phyloP scores from a whole-genome alignment of 2,888 invertebrate genomes.

The Mycogona germanica region DNA sequence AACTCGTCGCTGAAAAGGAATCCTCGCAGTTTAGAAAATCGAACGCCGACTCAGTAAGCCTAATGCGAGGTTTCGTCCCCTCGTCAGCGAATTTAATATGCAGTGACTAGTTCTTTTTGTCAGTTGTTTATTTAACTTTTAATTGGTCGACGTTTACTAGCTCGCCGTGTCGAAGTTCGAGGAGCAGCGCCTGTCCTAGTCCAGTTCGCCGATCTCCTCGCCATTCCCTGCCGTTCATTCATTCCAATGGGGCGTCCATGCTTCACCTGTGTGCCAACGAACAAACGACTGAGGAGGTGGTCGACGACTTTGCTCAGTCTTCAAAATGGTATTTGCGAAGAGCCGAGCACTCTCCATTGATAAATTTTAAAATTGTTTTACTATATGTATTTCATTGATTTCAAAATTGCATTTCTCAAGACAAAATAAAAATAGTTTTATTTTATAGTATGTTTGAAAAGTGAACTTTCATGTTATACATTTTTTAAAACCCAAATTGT shows the following conservation, averaged over 20 bases:
- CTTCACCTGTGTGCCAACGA: conserved; percentile 15
- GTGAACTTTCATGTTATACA: too few species aligned
- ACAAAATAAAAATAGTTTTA: too few species aligned
- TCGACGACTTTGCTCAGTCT: not conserved
- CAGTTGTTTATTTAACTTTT: too few species aligned
- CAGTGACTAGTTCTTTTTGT: not conserved
- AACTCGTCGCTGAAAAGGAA: conserved; percentile 78
- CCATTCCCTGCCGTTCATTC: conserved; percentile 14
- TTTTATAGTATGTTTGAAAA: too few species aligned
- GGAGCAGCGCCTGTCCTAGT: conserved; percentile 24
- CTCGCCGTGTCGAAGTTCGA: conserved; percentile 21
- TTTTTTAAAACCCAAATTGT: too few species aligned
- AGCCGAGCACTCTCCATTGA: too few species aligned
- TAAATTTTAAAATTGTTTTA: too few species aligned
- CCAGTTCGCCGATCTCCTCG: conserved; percentile 21
- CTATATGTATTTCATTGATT: too few species aligned
- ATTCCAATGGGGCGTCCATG: conserved; percentile 9
- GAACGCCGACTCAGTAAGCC: conserved; percentile 21
- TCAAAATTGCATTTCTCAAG: too few species aligned
- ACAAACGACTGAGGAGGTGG: conserved; percentile 18
- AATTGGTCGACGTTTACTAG: too few species aligned
- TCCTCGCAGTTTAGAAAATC: conserved; percentile 55
- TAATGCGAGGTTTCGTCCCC: not conserved
- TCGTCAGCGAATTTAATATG: not conserved
- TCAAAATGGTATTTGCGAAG: conserved; percentile 8